phyloP scores from a whole-genome alignment of 2,888 invertebrate species.

The Alloscopus bannaensis region DNA sequence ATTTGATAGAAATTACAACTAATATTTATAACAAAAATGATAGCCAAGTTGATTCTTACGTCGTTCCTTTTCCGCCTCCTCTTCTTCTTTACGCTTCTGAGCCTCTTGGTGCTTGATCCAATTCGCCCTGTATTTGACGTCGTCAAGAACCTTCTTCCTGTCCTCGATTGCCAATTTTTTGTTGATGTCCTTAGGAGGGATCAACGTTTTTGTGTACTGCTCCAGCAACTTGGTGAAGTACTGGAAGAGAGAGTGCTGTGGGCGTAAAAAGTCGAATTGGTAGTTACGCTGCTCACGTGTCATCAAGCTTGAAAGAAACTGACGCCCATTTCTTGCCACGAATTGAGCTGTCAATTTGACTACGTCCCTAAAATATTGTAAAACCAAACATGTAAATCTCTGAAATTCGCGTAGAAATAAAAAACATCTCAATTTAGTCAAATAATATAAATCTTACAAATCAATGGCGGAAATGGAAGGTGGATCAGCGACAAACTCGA shows the following conservation, averaged over 20 bases:
- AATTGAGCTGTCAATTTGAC: slow-evolving; percentile 99
- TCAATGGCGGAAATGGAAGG: slow-evolving; percentile 98
- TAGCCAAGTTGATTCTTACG: slow-evolving; percentile 76
- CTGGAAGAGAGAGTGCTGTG: slow-evolving; percentile 98
- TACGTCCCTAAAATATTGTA: slow-evolving; percentile 86
- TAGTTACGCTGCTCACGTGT: slow-evolving; percentile 98
- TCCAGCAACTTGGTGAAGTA: slow-evolving; percentile 98
- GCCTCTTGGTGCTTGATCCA: slow-evolving; percentile 96
- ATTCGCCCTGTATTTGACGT: slow-evolving; percentile 94
- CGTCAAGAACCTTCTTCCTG: slow-evolving; percentile 85
- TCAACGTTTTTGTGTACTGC: slow-evolving; percentile 97
- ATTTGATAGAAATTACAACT: slow-evolving; percentile 13
- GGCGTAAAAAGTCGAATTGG: slow-evolving; percentile 98
- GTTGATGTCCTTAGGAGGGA: slow-evolving; percentile 95
- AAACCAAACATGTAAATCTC: slow-evolving; percentile 11
- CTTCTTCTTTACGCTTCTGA: slow-evolving; percentile 94
- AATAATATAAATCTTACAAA: slow-evolving; percentile 79
- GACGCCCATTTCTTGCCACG: slow-evolving; percentile 98
- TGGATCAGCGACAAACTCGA: slow-evolving; percentile 97
- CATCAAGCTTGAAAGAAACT: slow-evolving; percentile 98
- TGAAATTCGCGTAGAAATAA: neutral
- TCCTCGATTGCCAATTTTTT: slow-evolving; percentile 85
- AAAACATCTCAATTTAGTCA: slow-evolving; percentile 14
- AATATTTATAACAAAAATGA: neutral
- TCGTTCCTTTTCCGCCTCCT: slow-evolving; percentile 95